phyloP scores from a whole-genome alignment of 2,797 vertebrate genomes.

The Avahi laniger region DNA sequence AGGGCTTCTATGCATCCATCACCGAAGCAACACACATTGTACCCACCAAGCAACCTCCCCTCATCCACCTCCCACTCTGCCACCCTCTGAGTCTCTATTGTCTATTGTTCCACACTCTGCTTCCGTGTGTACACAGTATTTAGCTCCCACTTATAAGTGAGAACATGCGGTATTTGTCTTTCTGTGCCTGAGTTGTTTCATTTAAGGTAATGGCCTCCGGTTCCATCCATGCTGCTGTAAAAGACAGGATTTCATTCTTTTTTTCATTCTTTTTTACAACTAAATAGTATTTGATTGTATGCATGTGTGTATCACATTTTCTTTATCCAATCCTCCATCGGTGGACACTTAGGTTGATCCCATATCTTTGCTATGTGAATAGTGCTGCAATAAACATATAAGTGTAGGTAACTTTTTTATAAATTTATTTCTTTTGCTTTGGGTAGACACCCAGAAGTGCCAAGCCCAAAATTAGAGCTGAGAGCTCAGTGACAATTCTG shows the following conservation, averaged over 20 bases:
- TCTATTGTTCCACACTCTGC: neutral
- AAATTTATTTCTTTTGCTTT: neutral
- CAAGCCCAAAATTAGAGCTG: neutral
- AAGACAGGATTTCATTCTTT: neutral
- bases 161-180: neutral
- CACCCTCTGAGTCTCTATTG: neutral
- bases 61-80: neutral
- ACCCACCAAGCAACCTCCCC: neutral
- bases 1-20: neutral
- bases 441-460: neutral
- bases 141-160: neutral
- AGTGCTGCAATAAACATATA: neutral
- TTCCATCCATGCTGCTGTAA: neutral
- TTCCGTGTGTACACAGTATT: neutral
- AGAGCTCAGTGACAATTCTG: neutral
- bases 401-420: neutral
- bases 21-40: neutral
- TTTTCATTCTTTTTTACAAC: neutral
- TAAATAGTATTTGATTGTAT: neutral
- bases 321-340: neutral
- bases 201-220: neutral
- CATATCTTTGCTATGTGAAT: neutral
- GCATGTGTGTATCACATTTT: neutral
- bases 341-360: neutral
- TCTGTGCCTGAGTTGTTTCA: neutral